These are phyloP conservation scores for Merops nubicus DNA, from an alignment of 2,113 vertebrate species.

Conservation along the genomic window DNA sequence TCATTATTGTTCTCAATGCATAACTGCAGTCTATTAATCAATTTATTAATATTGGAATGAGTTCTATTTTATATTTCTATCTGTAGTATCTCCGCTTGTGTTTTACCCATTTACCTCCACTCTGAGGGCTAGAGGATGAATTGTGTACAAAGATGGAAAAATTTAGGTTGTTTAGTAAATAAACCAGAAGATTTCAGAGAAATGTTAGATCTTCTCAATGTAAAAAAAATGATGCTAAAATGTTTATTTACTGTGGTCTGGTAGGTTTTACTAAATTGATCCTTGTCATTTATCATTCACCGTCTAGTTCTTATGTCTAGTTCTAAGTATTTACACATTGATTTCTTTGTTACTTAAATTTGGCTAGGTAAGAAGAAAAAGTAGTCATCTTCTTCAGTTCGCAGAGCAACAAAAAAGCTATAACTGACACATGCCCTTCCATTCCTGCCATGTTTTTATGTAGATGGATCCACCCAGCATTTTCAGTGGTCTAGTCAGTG, in stretches of 20 bases:
- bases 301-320: background rate
- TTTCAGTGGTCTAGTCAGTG: background rate
- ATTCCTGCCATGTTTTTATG: background rate
- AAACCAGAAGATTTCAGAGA: background rate
- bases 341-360: constrained; percentile 28
- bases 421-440: background rate
- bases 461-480: background rate
- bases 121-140: background rate
- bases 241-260: background rate
- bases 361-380: background rate
- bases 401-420: background rate
- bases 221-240: background rate
- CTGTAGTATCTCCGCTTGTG: background rate
- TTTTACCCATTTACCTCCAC: background rate
- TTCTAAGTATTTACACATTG: background rate
- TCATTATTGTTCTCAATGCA: background rate
- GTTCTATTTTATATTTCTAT: background rate
- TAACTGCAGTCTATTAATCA: background rate
- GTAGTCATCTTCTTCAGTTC: background rate
- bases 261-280: constrained; percentile 1
- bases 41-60: background rate
- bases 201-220: background rate
- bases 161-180: background rate
- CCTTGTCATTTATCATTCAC: background rate
- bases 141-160: background rate